Conservation (phyloP, 2,888 invertebrate genomes). For the Papilio protenor region DNA sequence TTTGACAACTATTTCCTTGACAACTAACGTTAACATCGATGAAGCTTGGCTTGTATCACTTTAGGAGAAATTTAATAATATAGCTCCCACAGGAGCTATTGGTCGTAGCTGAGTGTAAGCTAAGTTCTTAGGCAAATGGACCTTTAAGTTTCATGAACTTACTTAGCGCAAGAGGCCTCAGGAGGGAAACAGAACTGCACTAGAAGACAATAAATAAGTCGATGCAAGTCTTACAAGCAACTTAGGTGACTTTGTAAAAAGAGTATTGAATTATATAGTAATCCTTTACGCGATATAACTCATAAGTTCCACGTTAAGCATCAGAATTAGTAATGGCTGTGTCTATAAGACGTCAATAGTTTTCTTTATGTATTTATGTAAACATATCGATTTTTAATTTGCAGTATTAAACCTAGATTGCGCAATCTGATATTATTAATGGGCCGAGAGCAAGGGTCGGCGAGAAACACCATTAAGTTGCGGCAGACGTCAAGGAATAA, state of each 20-base stretch:
- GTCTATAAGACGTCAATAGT: background rate
- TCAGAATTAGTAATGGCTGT: background rate
- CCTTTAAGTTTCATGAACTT: constrained; percentile 3
- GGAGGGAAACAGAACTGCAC: background rate
- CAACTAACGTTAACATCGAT: background rate
- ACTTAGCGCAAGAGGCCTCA: background rate
- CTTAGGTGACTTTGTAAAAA: background rate
- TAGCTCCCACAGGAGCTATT: background rate
- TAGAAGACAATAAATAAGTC: background rate
- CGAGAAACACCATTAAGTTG: constrained; percentile 67
- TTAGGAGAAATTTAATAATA: background rate
- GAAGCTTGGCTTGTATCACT: background rate
- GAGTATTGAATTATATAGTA: background rate
- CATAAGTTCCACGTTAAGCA: background rate
- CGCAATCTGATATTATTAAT: constrained; percentile 75
- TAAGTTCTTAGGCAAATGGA: background rate
- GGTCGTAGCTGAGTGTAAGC: background rate
- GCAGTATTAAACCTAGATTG: constrained; percentile 67
- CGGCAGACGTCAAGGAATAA: constrained; percentile 64
- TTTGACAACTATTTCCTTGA: background rate
- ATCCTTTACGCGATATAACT: background rate
- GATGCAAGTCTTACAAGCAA: background rate
- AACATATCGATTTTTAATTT: constrained; percentile 74
- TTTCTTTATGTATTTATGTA: background rate
- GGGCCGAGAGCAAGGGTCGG: constrained; percentile 65